Evolutionary conservation across 2,888 invertebrate genomes (phyloP), one percentile per base, ranked within the genome.

Genomic region (Buathra laborator): DNA sequence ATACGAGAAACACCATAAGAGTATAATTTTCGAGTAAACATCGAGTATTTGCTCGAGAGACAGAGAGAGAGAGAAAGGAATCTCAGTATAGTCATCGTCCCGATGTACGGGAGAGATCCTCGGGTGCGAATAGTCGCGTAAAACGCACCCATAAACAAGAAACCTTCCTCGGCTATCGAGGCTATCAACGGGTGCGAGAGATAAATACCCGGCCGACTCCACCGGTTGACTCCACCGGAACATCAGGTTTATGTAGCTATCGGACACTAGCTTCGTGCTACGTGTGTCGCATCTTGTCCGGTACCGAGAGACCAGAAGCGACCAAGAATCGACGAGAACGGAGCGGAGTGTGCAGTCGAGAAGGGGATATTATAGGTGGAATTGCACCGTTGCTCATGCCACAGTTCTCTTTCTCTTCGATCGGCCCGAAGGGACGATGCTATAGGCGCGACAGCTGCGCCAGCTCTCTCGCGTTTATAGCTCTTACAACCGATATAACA

Each of bases 81-180:
- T 51, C 48, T 68, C 29, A 59, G 66, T 59, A 44, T 24, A 43
- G 48, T 48, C 78, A 83, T 83, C 48, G 83, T 51, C 56, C 19
- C 19, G 59, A 48, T 46, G 62, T 77, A 79, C 67, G 85, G 77
- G 85, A 83, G 62, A 62, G 48, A 48, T 48, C 72, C 83, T 68
- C 83, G 86, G 83, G 86, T 85, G 86, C 83, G 86, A 87, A 87
- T 84, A 84, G 86, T 86, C 81, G 85, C 84, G 86, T 87, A 84
- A 84, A 87, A 87, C 86, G 86, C 84, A 81, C 68, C 84, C 86
- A 82, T 87, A 86, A 86, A 87, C 86, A 87, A 85, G 85, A 80
- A 79, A 29, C 62, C 62, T 62, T 62, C 68, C 79, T 67, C 53
- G 77, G 77, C 81, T 80, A 85, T 85, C 79, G 76, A 72, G 85